Evolutionary conservation across 2,797 vertebrate genomes (phyloP).

Genomic region (Tokudaia muenninki): DNA sequence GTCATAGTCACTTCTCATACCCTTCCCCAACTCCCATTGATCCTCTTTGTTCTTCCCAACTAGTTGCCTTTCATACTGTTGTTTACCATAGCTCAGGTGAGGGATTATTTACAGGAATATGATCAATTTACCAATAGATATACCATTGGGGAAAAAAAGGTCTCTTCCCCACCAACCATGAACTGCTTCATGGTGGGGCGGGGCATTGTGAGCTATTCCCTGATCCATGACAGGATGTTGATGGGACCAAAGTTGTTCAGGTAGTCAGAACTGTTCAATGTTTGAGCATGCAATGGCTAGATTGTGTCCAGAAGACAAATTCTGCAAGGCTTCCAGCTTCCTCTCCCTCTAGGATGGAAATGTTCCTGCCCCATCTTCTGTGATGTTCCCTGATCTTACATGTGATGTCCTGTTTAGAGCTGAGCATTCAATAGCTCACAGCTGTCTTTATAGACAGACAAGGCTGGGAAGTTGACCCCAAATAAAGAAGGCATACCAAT

Average conservation of each 20-base stretch:
- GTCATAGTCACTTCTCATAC: background rate
- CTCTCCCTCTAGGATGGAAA: background rate
- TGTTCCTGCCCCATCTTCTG: background rate
- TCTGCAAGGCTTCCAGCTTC: background rate
- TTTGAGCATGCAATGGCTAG: background rate
- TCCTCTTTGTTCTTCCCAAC: background rate
- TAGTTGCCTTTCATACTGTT: too few species aligned
- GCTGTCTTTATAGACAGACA: conserved; percentile 43
- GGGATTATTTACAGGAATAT: background rate
- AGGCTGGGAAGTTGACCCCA: conserved; percentile 11
- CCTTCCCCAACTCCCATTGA: background rate
- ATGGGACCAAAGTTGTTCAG: background rate
- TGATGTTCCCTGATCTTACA: background rate
- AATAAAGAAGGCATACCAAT: background rate
- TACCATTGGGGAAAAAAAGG: too few species aligned
- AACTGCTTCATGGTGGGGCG: background rate
- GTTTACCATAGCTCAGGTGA: background rate
- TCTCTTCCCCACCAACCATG: background rate
- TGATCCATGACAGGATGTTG: background rate
- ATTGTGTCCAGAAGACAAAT: background rate
- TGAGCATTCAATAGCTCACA: background rate
- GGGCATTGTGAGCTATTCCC: background rate
- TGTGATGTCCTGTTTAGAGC: background rate
- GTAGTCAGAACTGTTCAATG: background rate
- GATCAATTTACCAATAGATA: background rate